Evolutionary conservation across 1,140 invertebrate species (phyloP).

Genomic region (Brachystomella parvula): DNA sequence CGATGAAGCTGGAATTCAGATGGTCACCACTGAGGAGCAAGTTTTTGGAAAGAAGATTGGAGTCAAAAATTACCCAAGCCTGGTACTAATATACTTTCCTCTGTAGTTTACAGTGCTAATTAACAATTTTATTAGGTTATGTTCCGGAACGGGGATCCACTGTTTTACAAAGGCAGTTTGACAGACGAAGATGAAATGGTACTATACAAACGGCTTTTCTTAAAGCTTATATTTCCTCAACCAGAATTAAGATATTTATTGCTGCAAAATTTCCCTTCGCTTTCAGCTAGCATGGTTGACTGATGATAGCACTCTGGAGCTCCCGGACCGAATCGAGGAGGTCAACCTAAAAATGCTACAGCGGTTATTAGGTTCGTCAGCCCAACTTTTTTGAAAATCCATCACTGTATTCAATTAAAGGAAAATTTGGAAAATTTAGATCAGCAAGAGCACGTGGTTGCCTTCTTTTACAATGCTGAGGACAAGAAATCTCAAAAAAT

Average conservation of each 20-base stretch:
- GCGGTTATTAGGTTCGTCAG: slow-evolving; percentile 74
- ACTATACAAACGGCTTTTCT: too few relatives aligned
- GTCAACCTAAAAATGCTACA: slow-evolving; percentile 85
- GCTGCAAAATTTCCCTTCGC: slow-evolving; percentile 21
- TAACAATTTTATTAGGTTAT: slow-evolving; percentile 53
- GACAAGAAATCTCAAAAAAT: slow-evolving; percentile 85
- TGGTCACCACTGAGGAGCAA: slow-evolving; percentile 82
- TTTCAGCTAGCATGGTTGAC: slow-evolving; percentile 69
- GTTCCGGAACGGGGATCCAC: slow-evolving; percentile 66
- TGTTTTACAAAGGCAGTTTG: slow-evolving; percentile 54
- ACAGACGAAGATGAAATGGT: slow-evolving; percentile 78
- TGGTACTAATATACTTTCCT: slow-evolving; percentile 41
- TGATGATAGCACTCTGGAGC: slow-evolving; percentile 81
- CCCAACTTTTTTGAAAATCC: too few relatives aligned
- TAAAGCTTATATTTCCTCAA: not conserved
- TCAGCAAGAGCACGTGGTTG: slow-evolving; percentile 76
- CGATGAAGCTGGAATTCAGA: slow-evolving; percentile 85
- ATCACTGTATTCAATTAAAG: too few relatives aligned
- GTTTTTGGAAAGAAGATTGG: slow-evolving; percentile 70
- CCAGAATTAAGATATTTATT: not conserved
- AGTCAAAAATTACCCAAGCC: slow-evolving; percentile 71
- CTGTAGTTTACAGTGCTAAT: not conserved
- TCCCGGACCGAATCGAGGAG: slow-evolving; percentile 87
- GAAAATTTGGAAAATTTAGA: slow-evolving; percentile 1
- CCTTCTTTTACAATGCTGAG: slow-evolving; percentile 74